Base-by-base conservation (phyloP, 1,140 invertebrate genomes). In the Lordiphosa clarofinis region DNA sequence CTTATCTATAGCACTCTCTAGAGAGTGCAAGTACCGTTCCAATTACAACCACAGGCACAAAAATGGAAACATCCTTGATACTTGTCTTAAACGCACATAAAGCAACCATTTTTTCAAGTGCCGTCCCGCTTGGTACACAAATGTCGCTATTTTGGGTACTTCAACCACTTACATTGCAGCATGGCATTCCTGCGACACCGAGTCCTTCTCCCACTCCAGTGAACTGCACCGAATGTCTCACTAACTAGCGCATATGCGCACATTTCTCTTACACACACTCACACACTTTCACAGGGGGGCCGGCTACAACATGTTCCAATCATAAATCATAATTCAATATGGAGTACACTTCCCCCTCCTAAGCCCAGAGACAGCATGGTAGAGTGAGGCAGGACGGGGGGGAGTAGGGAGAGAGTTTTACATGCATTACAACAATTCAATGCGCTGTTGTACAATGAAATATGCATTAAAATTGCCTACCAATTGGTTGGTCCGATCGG, bases 271-370 rank as follows among this genome's bases (percentile, higher is more conserved):
- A 50, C 37, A 60, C 40, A 43, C 40, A 53, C 35, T 47, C 12
- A 50, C 7, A 56, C 31, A 44, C 12, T 24, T 24, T 53, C 12
- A 39, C 36, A 12, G 7, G 48, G 48, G 69, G 66, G 63, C 56
- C 59, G 40, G 56, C 48, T 84, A 73, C 73, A 86, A 73, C 73
- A 84, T 84, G 78, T 78, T 67, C 56, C 57, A 78, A 59, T 64
- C 79, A 84, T 84, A 84, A 84, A 84, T 84, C 78, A 84, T 84
- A 84, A 73, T 84, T 73, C 78, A 84, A 84, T 84, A 84, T 84
- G 78, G 78, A 84, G 78, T 84, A 57, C 56, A 56, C 60, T 61
- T 59, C 57, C 57, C 53, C 40, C 58, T 9, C 43, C 28, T 0
- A 1, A 4, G 4, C 21, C 4, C 21, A 24, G 4, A 24, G 21